Evolutionary conservation across 1,140 invertebrate species (phyloP).

Genomic region (Reticulitermes speratus): DNA sequence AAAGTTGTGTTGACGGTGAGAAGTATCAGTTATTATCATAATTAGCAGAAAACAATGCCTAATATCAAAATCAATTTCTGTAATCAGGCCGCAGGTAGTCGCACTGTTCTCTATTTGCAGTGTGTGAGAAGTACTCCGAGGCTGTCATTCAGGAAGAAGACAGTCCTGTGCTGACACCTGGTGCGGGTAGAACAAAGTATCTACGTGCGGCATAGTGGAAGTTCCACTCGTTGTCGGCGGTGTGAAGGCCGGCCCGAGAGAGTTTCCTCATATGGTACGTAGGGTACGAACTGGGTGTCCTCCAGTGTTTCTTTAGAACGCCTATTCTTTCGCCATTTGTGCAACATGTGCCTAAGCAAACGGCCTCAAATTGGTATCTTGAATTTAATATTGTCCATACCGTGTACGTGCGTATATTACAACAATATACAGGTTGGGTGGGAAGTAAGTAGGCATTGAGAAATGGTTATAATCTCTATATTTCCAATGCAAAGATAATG

Average conservation of each 20-base stretch:
- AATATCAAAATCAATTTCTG: too few relatives aligned
- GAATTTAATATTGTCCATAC: too few relatives aligned
- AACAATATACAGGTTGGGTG: too few relatives aligned
- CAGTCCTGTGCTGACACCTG: slow-evolving; percentile 7
- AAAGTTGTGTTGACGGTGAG: too few relatives aligned
- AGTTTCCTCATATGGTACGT: slow-evolving; percentile 40
- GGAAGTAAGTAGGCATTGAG: too few relatives aligned
- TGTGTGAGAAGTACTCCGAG: slow-evolving; percentile 26
- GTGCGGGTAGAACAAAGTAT: not conserved
- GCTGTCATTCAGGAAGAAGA: slow-evolving; percentile 25
- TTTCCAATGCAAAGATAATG: too few relatives aligned
- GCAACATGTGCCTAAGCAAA: not conserved
- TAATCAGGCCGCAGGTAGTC: too few relatives aligned
- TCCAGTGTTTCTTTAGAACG: not conserved
- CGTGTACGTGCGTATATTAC: too few relatives aligned
- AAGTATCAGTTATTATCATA: too few relatives aligned
- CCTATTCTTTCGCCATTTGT: too few relatives aligned
- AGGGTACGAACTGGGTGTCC: not conserved
- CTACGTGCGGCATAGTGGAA: not conserved
- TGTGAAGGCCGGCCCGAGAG: slow-evolving; percentile 31
- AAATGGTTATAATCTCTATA: too few relatives aligned
- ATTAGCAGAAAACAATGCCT: too few relatives aligned
- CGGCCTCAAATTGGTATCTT: not conserved
- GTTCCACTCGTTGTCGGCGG: slow-evolving; percentile 35
- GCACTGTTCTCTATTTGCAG: not conserved